A percentile compares a stretch with the other conserved stretches of the same genome.
phyloP scores from a whole-genome alignment of 2,797 vertebrate genomes.

The Neoniphon sammara region DNA sequence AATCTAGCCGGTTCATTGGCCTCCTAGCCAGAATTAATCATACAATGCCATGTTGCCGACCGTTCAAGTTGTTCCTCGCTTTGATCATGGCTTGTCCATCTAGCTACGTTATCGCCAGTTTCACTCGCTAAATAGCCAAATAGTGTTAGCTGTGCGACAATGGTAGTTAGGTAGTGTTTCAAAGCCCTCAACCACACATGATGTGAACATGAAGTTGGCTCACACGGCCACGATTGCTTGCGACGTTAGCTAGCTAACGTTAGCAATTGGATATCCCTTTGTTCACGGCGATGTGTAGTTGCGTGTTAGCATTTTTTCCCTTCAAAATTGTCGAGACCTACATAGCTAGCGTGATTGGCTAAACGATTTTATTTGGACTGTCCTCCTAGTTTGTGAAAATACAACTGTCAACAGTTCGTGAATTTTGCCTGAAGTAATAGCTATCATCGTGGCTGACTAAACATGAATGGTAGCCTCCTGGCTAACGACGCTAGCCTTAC shows the following conservation, averaged over 20 bases:
- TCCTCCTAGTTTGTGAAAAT: accelerated
- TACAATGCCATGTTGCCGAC: conserved; percentile 26
- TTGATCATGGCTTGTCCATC: no score
- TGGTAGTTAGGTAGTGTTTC: no score
- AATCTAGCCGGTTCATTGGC: conserved; percentile 32
- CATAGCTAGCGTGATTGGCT: accelerated
- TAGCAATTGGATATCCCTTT: conserved; percentile 72
- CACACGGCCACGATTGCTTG: neutral
- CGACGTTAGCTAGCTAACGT: conserved; percentile 46
- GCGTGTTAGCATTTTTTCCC: neutral
- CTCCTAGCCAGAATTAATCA: conserved; percentile 19
- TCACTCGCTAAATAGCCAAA: no score
- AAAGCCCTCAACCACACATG: no score
- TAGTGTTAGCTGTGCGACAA: no score
- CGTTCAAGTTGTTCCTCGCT: neutral
- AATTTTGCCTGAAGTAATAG: conserved; percentile 16
- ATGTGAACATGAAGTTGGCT: neutral
- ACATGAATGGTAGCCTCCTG: conserved; percentile 6
- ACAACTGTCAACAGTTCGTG: neutral
- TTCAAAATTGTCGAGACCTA: neutral
- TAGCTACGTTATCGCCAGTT: no score
- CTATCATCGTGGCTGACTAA: conserved; percentile 54
- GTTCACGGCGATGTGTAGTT: conserved; percentile 58
- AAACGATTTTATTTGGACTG: accelerated
- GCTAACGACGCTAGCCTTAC: conserved; percentile 58